Percentiles rank a stretch among this genome's conserved stretches.
Conservation (phyloP, 2,113 vertebrate genomes). For the Xerus inauris region DNA sequence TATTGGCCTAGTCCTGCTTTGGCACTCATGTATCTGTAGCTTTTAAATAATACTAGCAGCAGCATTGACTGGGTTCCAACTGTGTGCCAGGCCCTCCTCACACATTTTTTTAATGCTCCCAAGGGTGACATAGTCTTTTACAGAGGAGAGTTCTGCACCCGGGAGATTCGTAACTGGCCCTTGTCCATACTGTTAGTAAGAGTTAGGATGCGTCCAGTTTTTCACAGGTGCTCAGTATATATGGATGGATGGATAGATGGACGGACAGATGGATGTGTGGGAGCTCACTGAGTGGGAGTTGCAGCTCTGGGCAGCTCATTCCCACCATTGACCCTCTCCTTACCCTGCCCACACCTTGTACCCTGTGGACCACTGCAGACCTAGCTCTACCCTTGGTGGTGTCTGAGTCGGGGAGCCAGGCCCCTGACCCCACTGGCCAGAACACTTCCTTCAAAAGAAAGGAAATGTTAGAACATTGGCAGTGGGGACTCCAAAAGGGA, state of each 20-base stretch:
- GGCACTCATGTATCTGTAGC: not conserved
- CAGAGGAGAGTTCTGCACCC: not conserved
- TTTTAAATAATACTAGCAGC: not conserved
- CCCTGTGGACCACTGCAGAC: not conserved
- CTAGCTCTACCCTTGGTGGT: not conserved
- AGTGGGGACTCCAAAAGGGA: not conserved
- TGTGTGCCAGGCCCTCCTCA: not conserved
- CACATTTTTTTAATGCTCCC: not conserved
- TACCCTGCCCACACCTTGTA: not conserved
- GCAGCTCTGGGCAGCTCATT: not conserved
- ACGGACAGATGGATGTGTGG: too few relatives aligned
- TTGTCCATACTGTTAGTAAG: not conserved
- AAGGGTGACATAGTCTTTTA: not conserved
- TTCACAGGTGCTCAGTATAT: not conserved
- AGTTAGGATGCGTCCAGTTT: not conserved
- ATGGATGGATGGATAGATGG: not conserved
- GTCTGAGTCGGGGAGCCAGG: not conserved
- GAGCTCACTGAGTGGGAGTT: too few relatives aligned
- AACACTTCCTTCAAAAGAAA: not conserved
- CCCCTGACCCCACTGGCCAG: not conserved
- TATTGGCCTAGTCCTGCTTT: not conserved
- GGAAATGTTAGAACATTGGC: not conserved
- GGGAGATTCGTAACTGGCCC: not conserved
- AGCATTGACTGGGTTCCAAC: not conserved
- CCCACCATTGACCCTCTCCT: not conserved